Base-by-base conservation (phyloP, 2,888 invertebrate species). In the Nycteola revayana region DNA sequence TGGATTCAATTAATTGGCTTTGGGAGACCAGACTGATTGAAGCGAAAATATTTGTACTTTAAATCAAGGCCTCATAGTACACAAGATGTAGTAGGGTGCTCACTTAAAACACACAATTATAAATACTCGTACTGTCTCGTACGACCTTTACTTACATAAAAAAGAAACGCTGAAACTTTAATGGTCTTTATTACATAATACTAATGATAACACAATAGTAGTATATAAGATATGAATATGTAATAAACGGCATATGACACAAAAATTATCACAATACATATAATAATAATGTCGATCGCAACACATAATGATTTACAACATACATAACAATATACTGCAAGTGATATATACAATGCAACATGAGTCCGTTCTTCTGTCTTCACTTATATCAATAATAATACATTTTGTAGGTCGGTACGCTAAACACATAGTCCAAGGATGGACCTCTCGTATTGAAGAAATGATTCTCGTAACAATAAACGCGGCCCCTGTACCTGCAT, bases 401-500 rank as follows among this genome's bases (percentile, higher is more conserved):
- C 88, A 88, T 87, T 81, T 78, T 86, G 75, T 88, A 88, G 48
- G 83, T 85, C 50, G 88, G 88, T 32, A 87, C 84, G 66, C 88
- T 87, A 80, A 88, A 88, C 42, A 88, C 84, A 77, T 88, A 88
- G 78, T 87, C 85, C 69, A 88, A 62, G 49, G 82, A 75, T 36
- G 77, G 72, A 68, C 88, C 88, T 60, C 87, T 75, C 58, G 84
- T 75, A 74, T 86, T 82, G 87, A 87, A 88, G 86, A 87, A 88
- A 85, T 88, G 88, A 76, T 86, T 87, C 80, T 88, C 85, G 86
- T 88, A 88, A 77, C 77, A 76, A 87, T 88, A 88, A 40, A 82
- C 86, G 61, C 88, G 87, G 70, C 85, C 87, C 71, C 85, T 87
- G 87, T 88, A 88, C 88, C 88, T 88, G 88, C 74, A 80, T 77